Evolutionary conservation across 2,113 vertebrate genomes (phyloP), one percentile per base, ranked within the genome.

Genomic region (Cephalophus harveyi): DNA sequence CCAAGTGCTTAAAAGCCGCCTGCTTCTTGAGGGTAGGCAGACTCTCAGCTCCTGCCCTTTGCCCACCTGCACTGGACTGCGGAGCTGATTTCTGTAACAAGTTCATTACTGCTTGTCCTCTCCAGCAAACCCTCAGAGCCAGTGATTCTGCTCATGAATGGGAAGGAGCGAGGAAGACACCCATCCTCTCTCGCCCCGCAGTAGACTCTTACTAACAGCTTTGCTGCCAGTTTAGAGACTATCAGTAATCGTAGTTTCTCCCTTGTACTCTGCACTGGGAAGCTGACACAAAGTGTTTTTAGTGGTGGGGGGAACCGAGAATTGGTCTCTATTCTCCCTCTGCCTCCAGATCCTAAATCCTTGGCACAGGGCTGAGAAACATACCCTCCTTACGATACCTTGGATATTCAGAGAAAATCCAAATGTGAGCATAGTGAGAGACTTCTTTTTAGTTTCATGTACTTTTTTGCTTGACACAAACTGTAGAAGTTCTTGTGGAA

Each of bases 41-140:
- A 23, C 33, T 50, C 30, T 87, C 27, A 48, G 54, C 52, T 84
- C 60, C 64, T n/a, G 5, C 14, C 25, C 57, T 87, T 85, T 84
- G 15, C n/a, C 74, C 36, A 27, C 23, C 87, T 50, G 50, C 10
- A 57, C 5, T 60, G 12, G 50, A 81, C 93, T 88, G 33, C 36
- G 88, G 86, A 84, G 30, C 60, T 87, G 62, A 27, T 95, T 91
- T 91, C 62, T 88, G 7, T 81, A 71, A 43, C 15, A 10, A 62
- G 17, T 19, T 60, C 30, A 64, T n/a, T 93, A 17, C 16, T 16
- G 10, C n/a, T n/a, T 54, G 62, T 60, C 64, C 87, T 33, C 28
- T 54, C 4, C 9, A 74, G 43, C 15, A 92, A 83, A 55, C 5
- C 27, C 21, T n/a, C 0, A 27, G 48, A 13, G 16, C n/a, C 9